Percentiles rank a stretch among this genome's conserved stretches.
Evolutionary conservation across 2,888 invertebrate species (phyloP).

Genomic region (Caenorhabditis sulstoni): DNA sequence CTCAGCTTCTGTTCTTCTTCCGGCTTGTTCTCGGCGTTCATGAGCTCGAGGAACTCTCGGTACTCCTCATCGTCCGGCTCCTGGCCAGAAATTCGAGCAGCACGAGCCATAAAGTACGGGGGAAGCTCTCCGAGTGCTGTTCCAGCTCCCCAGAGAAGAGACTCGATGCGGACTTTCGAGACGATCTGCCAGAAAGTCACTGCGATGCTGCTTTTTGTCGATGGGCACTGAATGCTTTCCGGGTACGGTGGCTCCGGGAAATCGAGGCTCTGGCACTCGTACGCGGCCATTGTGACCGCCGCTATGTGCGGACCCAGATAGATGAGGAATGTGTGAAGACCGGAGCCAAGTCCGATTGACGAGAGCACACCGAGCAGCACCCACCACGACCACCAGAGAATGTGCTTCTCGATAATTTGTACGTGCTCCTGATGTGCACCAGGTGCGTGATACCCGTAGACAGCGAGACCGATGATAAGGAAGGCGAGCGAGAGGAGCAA

Average conservation of each 20-base stretch:
- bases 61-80: slow-evolving; percentile 85
- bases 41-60: slow-evolving; percentile 85
- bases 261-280: slow-evolving; percentile 94
- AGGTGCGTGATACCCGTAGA: slow-evolving; percentile 79
- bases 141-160: slow-evolving; percentile 92
- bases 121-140: slow-evolving; percentile 99
- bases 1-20: slow-evolving; percentile 31
- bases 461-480: slow-evolving; percentile 68
- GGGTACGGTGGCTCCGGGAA: slow-evolving; percentile 99
- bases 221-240: slow-evolving; percentile 93
- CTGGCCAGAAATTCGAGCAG: slow-evolving; percentile 83
- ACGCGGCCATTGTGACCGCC: slow-evolving; percentile 96
- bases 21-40: slow-evolving; percentile 80
- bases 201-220: slow-evolving; percentile 51
- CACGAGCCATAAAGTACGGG: slow-evolving; percentile 99
- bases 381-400: slow-evolving; percentile 88
- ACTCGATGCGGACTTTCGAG: slow-evolving; percentile 94
- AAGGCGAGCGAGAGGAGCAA: slow-evolving; percentile 67
- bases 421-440: slow-evolving; percentile 81
- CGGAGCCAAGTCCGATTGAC: slow-evolving; percentile 96
- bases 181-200: slow-evolving; percentile 94
- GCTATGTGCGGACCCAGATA: slow-evolving; percentile 99
- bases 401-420: slow-evolving; percentile 76
- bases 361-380: slow-evolving; percentile 94
- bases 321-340: slow-evolving; percentile 97